Conservation (phyloP, 2,888 invertebrate species). For the Erebia ligea region DNA sequence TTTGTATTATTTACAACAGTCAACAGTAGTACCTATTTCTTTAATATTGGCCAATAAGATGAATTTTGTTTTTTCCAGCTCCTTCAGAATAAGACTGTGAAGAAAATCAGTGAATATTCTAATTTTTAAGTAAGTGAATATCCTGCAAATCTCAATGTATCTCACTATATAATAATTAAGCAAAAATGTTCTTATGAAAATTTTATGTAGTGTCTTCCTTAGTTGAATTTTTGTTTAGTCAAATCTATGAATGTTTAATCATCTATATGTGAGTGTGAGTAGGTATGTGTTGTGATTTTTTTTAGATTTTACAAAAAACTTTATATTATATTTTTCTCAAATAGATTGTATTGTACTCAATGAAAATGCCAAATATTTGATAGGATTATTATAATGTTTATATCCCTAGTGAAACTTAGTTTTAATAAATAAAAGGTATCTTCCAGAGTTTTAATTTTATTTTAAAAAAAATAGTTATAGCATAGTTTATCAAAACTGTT, state of each 20-base stretch:
- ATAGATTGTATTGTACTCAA: slow-evolving; percentile 19
- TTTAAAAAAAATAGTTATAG: neutral
- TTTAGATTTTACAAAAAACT: slow-evolving; percentile 29
- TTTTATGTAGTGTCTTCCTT: slow-evolving; percentile 37
- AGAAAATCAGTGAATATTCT: slow-evolving; percentile 29
- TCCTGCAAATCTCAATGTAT: slow-evolving; percentile 20
- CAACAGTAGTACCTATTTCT: neutral
- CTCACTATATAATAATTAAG: slow-evolving; percentile 9
- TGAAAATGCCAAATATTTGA: slow-evolving; percentile 40
- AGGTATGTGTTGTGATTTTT: slow-evolving; percentile 39
- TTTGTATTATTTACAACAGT: neutral
- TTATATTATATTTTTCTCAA: slow-evolving; percentile 16
- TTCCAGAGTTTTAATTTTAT: neutral
- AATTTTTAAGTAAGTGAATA: slow-evolving; percentile 9
- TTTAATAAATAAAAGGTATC: slow-evolving; percentile 10
- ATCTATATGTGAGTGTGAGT: no score
- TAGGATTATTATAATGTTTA: slow-evolving; percentile 9
- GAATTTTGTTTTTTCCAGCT: slow-evolving; percentile 69
- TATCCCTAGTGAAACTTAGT: neutral
- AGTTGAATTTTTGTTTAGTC: slow-evolving; percentile 39
- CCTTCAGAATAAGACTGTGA: slow-evolving; percentile 84
- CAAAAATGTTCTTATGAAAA: slow-evolving; percentile 23
- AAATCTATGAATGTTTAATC: slow-evolving; percentile 33
- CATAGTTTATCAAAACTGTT: no score
- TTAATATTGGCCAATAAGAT: neutral